Percentiles rank a stretch among this genome's conserved stretches.
phyloP scores from a whole-genome alignment of 2,888 invertebrate species.

The Anaspis maculata region DNA sequence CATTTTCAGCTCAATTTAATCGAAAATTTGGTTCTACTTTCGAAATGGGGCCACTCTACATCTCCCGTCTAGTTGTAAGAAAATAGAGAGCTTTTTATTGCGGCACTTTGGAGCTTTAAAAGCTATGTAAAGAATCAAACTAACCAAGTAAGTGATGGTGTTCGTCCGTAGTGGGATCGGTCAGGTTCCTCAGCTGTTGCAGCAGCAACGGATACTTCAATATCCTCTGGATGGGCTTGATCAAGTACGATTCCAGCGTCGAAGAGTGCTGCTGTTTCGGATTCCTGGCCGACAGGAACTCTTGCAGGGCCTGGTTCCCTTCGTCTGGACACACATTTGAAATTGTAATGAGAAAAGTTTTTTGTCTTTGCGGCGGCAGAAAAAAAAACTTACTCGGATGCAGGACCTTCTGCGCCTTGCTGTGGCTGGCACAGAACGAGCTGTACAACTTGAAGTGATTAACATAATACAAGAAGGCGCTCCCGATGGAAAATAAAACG shows the following conservation, averaged over 20 bases:
- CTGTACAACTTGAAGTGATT: constrained; percentile 99
- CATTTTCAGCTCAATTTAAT: no score
- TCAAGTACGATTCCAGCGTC: constrained; percentile 94
- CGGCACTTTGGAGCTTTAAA: no score
- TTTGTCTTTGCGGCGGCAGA: not conserved
- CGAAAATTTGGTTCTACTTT: no score
- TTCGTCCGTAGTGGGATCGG: constrained; percentile 87
- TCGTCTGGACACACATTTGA: constrained; percentile 63
- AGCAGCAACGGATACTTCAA: constrained; percentile 92
- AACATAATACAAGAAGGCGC: constrained; percentile 94
- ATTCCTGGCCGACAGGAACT: constrained; percentile 89
- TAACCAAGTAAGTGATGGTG: constrained; percentile 90
- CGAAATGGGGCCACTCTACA: no score
- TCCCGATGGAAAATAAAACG: constrained; percentile 90
- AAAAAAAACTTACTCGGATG: constrained; percentile 95
- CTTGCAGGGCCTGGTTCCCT: constrained; percentile 92
- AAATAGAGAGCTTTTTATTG: no score
- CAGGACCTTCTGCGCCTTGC: constrained; percentile 96
- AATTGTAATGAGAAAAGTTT: no score
- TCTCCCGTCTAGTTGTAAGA: no score
- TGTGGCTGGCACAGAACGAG: constrained; percentile 97
- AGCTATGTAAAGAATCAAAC: no score
- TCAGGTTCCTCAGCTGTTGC: constrained; percentile 89
- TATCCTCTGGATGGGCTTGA: constrained; percentile 97
- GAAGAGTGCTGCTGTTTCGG: constrained; percentile 95